phyloP scores from a whole-genome alignment of 2,797 vertebrate genomes.

The Carapus acus region DNA sequence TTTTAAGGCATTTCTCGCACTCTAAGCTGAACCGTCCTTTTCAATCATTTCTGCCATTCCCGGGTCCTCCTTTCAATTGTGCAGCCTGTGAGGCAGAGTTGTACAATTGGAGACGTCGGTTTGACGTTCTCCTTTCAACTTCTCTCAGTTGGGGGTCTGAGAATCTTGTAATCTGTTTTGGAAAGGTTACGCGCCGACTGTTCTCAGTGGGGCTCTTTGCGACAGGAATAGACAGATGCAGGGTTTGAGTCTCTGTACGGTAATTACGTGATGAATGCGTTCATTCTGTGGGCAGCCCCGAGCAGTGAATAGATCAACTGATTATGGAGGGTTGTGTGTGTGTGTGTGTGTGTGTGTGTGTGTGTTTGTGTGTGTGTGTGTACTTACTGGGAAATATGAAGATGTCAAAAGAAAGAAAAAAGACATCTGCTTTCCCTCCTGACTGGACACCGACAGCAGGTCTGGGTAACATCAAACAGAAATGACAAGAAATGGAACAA shows the following conservation, averaged over 20 bases:
- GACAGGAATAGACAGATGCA: conserved; percentile 69
- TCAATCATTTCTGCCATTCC: conserved; percentile 26
- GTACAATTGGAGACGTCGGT: conserved; percentile 41
- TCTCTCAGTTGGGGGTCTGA: conserved; percentile 39
- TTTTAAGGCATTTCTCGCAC: conserved; percentile 31
- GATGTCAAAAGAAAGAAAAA: conserved; percentile 36
- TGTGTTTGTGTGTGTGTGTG: conserved; percentile 14
- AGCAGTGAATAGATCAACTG: conserved; percentile 65
- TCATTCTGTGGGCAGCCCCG: conserved; percentile 57
- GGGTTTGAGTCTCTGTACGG: conserved; percentile 64
- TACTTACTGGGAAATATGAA: conserved; percentile 33
- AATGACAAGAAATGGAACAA: no score
- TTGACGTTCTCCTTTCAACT: conserved; percentile 38
- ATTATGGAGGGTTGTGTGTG: conserved; percentile 61
- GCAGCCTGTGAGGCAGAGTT: conserved; percentile 7
- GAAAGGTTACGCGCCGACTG: conserved; percentile 42
- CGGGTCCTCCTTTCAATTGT: conserved; percentile 22
- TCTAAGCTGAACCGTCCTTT: conserved; percentile 42
- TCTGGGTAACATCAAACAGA: no score
- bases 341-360: conserved; percentile 15
- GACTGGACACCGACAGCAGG: no score
- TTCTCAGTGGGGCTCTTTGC: conserved; percentile 52
- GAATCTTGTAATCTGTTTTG: conserved; percentile 51
- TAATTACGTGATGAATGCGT: conserved; percentile 69
- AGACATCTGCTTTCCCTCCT: conserved; percentile 12